Conservation (phyloP, 2,113 vertebrate genomes). For the Podilymbus podiceps region DNA sequence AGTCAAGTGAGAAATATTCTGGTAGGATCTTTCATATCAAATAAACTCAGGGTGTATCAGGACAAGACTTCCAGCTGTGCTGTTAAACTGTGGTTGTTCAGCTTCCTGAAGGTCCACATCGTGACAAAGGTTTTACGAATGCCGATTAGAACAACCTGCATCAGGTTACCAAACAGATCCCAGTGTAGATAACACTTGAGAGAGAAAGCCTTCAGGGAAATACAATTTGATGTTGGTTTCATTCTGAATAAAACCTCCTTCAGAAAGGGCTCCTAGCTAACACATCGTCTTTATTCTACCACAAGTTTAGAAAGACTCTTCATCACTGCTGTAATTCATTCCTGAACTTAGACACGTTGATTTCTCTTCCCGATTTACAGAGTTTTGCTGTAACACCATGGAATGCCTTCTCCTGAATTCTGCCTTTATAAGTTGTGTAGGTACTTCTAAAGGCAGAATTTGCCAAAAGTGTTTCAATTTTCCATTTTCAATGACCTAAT, state of each 20-base stretch:
- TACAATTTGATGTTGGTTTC: background rate
- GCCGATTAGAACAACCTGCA: background rate
- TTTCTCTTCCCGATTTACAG: background rate
- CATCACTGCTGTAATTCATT: background rate
- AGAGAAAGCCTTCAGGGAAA: background rate
- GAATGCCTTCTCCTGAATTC: background rate
- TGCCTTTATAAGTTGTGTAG: background rate
- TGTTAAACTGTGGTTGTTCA: background rate
- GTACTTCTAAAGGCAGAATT: constrained; percentile 5
- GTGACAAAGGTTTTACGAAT: background rate
- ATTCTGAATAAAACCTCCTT: background rate
- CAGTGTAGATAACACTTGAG: background rate
- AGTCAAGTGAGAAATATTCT: background rate
- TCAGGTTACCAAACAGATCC: background rate
- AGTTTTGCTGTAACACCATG: background rate
- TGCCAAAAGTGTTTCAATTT: background rate
- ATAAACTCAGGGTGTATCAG: background rate
- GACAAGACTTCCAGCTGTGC: background rate
- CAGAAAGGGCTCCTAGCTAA: background rate
- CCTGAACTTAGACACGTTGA: background rate
- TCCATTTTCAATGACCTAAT: constrained; percentile 4
- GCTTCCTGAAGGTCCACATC: background rate
- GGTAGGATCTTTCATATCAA: background rate
- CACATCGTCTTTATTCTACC: background rate
- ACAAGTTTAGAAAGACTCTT: background rate